phyloP scores from a whole-genome alignment of 2,888 invertebrate species.

The Siphlonurus alternatus region DNA sequence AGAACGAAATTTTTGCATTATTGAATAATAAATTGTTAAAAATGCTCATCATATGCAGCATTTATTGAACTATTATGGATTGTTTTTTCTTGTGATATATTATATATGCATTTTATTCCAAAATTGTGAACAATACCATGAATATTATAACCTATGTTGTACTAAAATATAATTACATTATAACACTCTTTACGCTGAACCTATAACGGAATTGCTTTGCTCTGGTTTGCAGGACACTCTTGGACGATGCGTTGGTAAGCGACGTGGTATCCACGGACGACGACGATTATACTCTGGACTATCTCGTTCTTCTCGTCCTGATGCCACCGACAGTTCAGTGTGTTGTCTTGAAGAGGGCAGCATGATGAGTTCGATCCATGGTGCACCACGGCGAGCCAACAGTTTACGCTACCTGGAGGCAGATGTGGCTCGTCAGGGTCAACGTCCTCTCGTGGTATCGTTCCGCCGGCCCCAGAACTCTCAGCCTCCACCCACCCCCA shows the following conservation, averaged over 20 bases:
- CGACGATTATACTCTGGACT: constrained; percentile 12
- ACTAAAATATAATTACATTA: too few species aligned
- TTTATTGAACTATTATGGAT: too few species aligned
- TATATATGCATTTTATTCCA: too few species aligned
- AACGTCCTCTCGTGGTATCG: constrained; percentile 27
- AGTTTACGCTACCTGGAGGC: constrained; percentile 25
- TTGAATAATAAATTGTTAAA: too few species aligned
- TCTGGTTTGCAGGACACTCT: constrained; percentile 14
- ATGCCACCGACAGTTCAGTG: constrained; percentile 7
- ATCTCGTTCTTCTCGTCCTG: constrained; percentile 10
- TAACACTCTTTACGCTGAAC: not conserved
- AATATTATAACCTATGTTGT: too few species aligned
- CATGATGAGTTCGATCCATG: constrained; percentile 14
- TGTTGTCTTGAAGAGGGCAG: constrained; percentile 9
- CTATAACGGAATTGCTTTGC: too few species aligned
- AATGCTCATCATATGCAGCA: too few species aligned
- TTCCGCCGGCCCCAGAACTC: constrained; percentile 19
- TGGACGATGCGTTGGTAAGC: constrained; percentile 12
- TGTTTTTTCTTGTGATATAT: too few species aligned
- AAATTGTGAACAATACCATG: too few species aligned
- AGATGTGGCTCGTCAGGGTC: constrained; percentile 21
- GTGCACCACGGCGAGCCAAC: constrained; percentile 19
- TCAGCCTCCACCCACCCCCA: not conserved
- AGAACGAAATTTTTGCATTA: too few species aligned
- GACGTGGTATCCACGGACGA: constrained; percentile 15